These are phyloP conservation scores for Danio jaintianensis DNA, from an alignment of 2,797 vertebrate genomes.

Conservation along the genomic window DNA sequence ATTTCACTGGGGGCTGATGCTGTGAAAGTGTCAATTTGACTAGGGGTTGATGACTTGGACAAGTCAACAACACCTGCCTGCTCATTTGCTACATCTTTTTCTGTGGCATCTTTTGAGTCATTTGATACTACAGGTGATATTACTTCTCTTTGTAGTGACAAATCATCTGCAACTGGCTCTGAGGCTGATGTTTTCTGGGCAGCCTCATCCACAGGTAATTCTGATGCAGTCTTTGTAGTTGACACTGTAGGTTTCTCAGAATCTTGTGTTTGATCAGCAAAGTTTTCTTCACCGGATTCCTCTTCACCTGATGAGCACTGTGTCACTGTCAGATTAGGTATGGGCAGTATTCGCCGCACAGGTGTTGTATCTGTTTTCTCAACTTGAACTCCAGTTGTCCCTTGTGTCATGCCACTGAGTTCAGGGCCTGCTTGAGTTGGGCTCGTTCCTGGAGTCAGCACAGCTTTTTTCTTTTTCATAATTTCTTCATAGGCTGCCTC, in stretches of 20 bases:
- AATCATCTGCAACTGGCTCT: slow-evolving; percentile 14
- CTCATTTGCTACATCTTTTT: slow-evolving; percentile 32
- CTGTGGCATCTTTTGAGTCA: slow-evolving; percentile 1
- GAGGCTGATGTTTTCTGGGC: slow-evolving; percentile 42
- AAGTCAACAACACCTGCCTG: slow-evolving; percentile 73
- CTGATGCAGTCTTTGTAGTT: slow-evolving; percentile 59
- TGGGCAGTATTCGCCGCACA: slow-evolving; percentile 84
- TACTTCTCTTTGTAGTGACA: slow-evolving; percentile 34
- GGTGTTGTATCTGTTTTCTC: slow-evolving; percentile 68
- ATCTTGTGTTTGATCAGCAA: slow-evolving; percentile 79
- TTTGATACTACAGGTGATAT: slow-evolving; percentile 1
- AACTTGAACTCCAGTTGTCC: slow-evolving; percentile 66
- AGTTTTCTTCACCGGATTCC: slow-evolving; percentile 90
- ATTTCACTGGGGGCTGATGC: slow-evolving; percentile 42
- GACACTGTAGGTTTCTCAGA: slow-evolving; percentile 57
- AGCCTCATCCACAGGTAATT: slow-evolving; percentile 55
- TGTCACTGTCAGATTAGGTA: slow-evolving; percentile 97
- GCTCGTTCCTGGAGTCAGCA: slow-evolving; percentile 88
- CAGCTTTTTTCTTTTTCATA: slow-evolving; percentile 85
- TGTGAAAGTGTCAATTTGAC: slow-evolving; percentile 39
- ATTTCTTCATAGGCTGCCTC: slow-evolving; percentile 93
- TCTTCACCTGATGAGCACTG: slow-evolving; percentile 95
- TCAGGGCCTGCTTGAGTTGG: slow-evolving; percentile 81
- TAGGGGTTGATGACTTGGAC: slow-evolving; percentile 59
- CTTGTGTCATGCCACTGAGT: slow-evolving; percentile 62